These are phyloP conservation scores for Lissocephala sabroskyi DNA, from an alignment of 2,888 invertebrate genomes.

Conservation along the genomic window DNA sequence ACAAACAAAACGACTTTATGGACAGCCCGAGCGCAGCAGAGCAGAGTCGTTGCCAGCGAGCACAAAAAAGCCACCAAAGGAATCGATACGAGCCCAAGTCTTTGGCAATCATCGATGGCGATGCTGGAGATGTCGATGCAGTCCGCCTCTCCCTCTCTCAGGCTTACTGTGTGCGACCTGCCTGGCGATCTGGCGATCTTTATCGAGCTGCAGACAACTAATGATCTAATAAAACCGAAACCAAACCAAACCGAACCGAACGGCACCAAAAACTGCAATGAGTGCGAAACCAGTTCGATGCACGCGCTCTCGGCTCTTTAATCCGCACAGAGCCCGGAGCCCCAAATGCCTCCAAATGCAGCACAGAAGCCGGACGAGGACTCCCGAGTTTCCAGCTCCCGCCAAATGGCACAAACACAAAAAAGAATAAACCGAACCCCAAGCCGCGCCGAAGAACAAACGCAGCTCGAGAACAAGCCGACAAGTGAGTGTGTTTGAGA, in stretches of 20 bases:
- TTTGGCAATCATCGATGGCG: conserved; percentile 48
- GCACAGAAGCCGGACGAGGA: conserved; percentile 5
- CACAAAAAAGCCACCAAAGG: conserved; percentile 22
- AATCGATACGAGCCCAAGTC: conserved; percentile 27
- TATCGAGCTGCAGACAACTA: conserved; percentile 69
- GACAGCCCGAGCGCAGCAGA: conserved; percentile 45
- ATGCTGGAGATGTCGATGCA: conserved; percentile 14
- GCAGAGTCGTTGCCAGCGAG: conserved; percentile 39
- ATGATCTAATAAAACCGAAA: conserved; percentile 70
- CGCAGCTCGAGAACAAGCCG: conserved; percentile 58
- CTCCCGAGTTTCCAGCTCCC: conserved; percentile 30
- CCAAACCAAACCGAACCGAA: conserved; percentile 35
- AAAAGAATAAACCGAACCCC: background rate
- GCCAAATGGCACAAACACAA: conserved; percentile 21
- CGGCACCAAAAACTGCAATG: conserved; percentile 25
- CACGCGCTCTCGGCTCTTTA: background rate
- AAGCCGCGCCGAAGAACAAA: conserved; percentile 43
- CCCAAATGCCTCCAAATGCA: conserved; percentile 4
- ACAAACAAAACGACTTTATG: conserved; percentile 66
- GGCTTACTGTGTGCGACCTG: background rate
- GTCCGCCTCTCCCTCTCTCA: background rate
- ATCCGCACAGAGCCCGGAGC: background rate
- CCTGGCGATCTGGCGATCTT: conserved; percentile 41
- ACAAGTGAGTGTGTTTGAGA: conserved; percentile 30
- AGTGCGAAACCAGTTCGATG: conserved; percentile 34